Conservation (phyloP, 2,797 vertebrate species). For the Ptychobarbus kaznakovi region DNA sequence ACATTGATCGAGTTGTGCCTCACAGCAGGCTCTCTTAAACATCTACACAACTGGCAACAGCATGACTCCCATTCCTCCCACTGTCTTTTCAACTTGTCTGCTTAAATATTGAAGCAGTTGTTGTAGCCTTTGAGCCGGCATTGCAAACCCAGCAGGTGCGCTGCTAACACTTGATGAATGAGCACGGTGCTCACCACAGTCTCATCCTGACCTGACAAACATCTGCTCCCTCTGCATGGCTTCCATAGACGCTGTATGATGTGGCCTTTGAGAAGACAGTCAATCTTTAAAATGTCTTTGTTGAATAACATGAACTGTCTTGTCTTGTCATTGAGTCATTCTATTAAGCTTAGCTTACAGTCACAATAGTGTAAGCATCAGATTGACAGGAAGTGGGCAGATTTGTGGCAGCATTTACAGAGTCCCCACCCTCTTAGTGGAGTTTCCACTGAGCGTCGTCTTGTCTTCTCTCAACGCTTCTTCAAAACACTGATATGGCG, state of each 20-base stretch:
- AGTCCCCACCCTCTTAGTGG: conserved; percentile 22
- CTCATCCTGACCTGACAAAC: conserved; percentile 41
- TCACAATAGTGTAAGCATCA: conserved; percentile 12
- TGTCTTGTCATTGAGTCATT: conserved; percentile 11
- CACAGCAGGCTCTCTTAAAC: conserved; percentile 27
- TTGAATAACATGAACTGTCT: conserved; percentile 24
- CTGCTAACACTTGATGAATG: conserved; percentile 72
- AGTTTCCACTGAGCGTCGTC: neutral
- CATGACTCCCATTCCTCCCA: conserved; percentile 31
- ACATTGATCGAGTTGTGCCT: no score
- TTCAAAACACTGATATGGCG: neutral
- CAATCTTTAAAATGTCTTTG: conserved; percentile 15
- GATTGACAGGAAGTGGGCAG: conserved; percentile 57
- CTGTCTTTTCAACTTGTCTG: conserved; percentile 51
- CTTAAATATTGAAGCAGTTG: conserved; percentile 67
- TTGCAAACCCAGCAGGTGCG: conserved; percentile 63
- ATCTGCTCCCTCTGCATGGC: conserved; percentile 16
- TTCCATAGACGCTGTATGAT: neutral
- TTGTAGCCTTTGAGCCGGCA: conserved; percentile 64
- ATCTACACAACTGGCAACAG: conserved; percentile 51
- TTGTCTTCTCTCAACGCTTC: conserved; percentile 9
- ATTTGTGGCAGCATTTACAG: conserved; percentile 53
- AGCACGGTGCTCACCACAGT: conserved; percentile 72
- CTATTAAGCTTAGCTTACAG: conserved; percentile 39
- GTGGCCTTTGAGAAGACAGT: conserved; percentile 17